phyloP scores from a whole-genome alignment of 2,113 vertebrate genomes.

The Dinomys branickii region DNA sequence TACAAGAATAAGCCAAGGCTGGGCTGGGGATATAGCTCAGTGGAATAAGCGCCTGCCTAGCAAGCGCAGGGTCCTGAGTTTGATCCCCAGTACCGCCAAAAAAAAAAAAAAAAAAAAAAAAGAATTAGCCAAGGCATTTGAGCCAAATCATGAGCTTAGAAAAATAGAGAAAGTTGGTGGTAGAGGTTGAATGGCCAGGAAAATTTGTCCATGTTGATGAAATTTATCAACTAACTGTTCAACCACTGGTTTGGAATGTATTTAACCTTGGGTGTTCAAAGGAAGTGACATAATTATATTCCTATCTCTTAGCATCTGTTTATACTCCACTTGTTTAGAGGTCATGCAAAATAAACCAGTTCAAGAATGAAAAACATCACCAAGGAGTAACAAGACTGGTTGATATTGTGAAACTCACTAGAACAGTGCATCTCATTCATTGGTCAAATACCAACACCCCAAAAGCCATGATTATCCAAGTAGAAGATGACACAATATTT shows the following conservation, averaged over 20 bases:
- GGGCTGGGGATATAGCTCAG: too few species aligned
- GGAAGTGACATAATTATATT: background rate
- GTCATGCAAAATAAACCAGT: slow-evolving; percentile 45
- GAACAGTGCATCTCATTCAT: background rate
- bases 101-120: too few species aligned
- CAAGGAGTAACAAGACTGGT: background rate
- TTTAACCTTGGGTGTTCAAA: background rate
- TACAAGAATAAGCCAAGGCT: background rate
- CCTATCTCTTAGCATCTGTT: background rate
- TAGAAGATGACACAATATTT: background rate
- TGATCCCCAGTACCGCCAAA: too few species aligned
- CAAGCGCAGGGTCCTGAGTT: too few species aligned
- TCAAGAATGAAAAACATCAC: background rate
- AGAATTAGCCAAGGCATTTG: background rate
- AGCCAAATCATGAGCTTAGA: background rate
- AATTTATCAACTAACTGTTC: background rate
- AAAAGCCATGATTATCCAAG: background rate
- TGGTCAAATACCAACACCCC: slow-evolving; percentile 14
- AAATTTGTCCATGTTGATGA: background rate
- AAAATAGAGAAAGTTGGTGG: background rate
- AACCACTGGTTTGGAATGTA: background rate
- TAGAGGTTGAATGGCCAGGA: background rate
- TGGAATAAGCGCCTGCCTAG: too few species aligned
- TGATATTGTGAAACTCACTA: background rate
- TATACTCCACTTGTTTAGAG: background rate